Evolutionary conservation across 2,113 vertebrate species (phyloP).

Genomic region (Apodemus speciosus): DNA sequence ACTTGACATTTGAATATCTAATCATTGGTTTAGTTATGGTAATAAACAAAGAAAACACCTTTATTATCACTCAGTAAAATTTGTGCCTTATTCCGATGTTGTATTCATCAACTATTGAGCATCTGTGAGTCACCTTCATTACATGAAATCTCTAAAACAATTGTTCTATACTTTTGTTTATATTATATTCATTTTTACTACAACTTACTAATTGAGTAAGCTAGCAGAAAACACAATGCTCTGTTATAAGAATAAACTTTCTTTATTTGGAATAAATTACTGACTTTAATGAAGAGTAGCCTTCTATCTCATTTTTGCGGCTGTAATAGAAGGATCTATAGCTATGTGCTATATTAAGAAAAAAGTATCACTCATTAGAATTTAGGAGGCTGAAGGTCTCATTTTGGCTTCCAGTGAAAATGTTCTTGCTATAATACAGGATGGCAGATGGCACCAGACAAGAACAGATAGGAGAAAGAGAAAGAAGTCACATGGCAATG

Average conservation of each 20-base stretch:
- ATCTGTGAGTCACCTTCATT: not conserved
- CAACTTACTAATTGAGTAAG: not conserved
- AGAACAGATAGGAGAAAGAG: too few species aligned
- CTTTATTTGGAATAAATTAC: not conserved
- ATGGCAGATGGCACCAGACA: not conserved
- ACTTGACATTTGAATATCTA: not conserved
- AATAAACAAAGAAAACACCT: not conserved
- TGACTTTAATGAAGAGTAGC: not conserved
- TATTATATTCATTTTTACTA: not conserved
- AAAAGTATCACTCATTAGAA: not conserved
- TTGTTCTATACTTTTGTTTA: not conserved
- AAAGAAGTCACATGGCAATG: not conserved
- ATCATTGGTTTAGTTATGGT: not conserved
- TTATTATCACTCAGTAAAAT: not conserved
- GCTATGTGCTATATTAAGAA: not conserved
- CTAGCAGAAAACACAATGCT: not conserved
- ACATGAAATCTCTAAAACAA: not conserved
- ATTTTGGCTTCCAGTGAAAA: not conserved
- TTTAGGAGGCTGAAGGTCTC: not conserved
- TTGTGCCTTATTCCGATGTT: not conserved
- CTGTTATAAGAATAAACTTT: not conserved
- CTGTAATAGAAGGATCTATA: not conserved
- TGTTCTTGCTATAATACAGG: not conserved
- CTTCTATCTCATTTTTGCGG: not conserved
- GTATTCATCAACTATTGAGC: not conserved